phyloP scores from a whole-genome alignment of 2,888 invertebrate genomes.

The Himalopsyche anomala region DNA sequence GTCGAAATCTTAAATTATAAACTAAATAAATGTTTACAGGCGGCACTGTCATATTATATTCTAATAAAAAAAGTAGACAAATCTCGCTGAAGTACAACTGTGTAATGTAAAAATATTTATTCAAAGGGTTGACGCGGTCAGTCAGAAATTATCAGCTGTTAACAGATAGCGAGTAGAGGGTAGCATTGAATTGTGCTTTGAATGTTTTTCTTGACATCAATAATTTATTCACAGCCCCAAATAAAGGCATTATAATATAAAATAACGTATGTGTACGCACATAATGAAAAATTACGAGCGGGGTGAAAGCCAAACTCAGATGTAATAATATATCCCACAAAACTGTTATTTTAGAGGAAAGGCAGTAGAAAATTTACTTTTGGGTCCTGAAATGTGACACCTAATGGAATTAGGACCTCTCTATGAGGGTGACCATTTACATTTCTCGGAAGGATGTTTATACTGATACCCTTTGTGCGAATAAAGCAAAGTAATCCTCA shows the following conservation, averaged over 20 bases:
- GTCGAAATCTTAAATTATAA: too few relatives aligned
- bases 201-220: too few relatives aligned
- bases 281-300: constrained; percentile 34
- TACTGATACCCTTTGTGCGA: constrained; percentile 27
- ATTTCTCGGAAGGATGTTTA: constrained; percentile 36
- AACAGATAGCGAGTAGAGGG: too few relatives aligned
- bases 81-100: too few relatives aligned
- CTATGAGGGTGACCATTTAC: constrained; percentile 35
- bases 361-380: constrained; percentile 43
- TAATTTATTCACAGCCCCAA: too few relatives aligned
- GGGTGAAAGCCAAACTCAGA: constrained; percentile 36
- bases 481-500: constrained; percentile 37
- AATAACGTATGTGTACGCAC: not conserved
- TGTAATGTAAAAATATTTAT: too few relatives aligned
- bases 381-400: constrained; percentile 42
- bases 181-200: too few relatives aligned
- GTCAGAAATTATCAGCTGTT: too few relatives aligned
- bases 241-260: not conserved
- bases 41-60: too few relatives aligned
- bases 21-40: too few relatives aligned
- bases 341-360: constrained; percentile 42
- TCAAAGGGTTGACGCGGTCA: too few relatives aligned
- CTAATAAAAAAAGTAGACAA: too few relatives aligned
- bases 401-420: constrained; percentile 43
- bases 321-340: constrained; percentile 43